A percentile compares a stretch with the other conserved stretches of the same genome.
These are phyloP conservation scores for Phrynocephalus guinanensis DNA, from an alignment of 2,797 vertebrate genomes.

Conservation along the genomic window DNA sequence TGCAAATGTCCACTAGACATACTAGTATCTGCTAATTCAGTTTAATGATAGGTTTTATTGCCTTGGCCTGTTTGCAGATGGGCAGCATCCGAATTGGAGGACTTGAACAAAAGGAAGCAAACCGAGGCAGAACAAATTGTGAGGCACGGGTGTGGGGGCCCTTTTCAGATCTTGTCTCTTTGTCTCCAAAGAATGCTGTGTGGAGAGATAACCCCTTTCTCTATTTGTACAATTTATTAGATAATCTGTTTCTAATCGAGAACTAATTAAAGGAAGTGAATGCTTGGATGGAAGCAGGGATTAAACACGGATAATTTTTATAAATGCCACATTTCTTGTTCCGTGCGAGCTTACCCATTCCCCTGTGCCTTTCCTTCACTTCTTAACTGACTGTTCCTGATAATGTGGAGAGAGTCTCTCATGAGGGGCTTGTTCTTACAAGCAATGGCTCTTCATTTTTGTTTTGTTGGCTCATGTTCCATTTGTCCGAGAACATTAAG, in stretches of 20 bases:
- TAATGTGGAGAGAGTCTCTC: slow-evolving; percentile 59
- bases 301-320: slow-evolving; percentile 75
- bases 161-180: slow-evolving; percentile 28
- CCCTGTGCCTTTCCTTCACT: slow-evolving; percentile 24
- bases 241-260: slow-evolving; percentile 77
- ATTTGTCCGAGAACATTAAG: slow-evolving; percentile 70
- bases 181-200: slow-evolving; percentile 16
- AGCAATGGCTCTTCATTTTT: slow-evolving; percentile 67
- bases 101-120: slow-evolving; percentile 20
- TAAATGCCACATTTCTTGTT: slow-evolving; percentile 69
- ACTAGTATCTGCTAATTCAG: slow-evolving; percentile 67
- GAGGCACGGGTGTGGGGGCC: background rate
- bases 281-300: slow-evolving; percentile 75
- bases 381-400: slow-evolving; percentile 63
- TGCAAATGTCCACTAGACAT: slow-evolving; percentile 64
- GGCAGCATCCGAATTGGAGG: slow-evolving; percentile 53
- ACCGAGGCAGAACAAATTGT: slow-evolving; percentile 26
- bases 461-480: slow-evolving; percentile 62
- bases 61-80: slow-evolving; percentile 43
- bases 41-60: slow-evolving; percentile 73
- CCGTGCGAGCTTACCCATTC: slow-evolving; percentile 37
- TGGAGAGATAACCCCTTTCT: slow-evolving; percentile 64
- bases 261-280: slow-evolving; percentile 79
- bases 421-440: slow-evolving; percentile 59
- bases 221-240: slow-evolving; percentile 77